Evolutionary conservation across 2,113 vertebrate genomes (phyloP), one percentile per base, ranked within the genome.

Genomic region (Epinephelus cyanopodus): DNA sequence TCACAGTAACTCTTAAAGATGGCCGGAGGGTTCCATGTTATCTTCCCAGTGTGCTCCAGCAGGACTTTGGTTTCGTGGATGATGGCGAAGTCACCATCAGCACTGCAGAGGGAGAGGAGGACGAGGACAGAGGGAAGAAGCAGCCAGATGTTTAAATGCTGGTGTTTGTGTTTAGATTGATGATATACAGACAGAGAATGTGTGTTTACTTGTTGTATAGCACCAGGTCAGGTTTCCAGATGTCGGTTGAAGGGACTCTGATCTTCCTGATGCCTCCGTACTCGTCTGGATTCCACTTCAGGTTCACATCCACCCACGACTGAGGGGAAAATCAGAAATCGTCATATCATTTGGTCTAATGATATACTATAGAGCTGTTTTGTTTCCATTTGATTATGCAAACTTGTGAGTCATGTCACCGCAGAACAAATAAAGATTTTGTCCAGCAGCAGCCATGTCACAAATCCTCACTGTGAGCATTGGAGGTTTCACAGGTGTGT

Each of bases 1-100:
- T 99, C 98, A 84, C 98, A 99, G 94, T 99, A 99, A 87, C 98
- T 99, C 95, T 98, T 99, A 77, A 98, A 99, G 92, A 99, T 99
- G 86, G 97, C 98, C 0, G 98, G 98, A 45, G 98, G 98, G 12
- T 96, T 97, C 98, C 98, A 99, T 0, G 95, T 98, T 79, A 99
- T 98, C 87, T 85, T 90, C 33, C 98, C 98, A 0, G 94, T 97
- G 91, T 99, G 68, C 86, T 99, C 97, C 94, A 99, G 85, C 62
- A 99, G 95, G 56, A 98, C 96, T 93, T 98, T 99, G 48, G 98
- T 99, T 85, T 97, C 95, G 66, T 99, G 97, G 78, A 97, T 96
- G 17, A 99, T 99, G 83, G 97, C 97, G 83, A 99, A 99, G 88
- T 98, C 97, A 1, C 98, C 98, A 0, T 99, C 97, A 58, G 98